Percentiles rank a stretch among this genome's conserved stretches.
Evolutionary conservation across 2,113 vertebrate genomes (phyloP).

Genomic region (Nothocercus julius): DNA sequence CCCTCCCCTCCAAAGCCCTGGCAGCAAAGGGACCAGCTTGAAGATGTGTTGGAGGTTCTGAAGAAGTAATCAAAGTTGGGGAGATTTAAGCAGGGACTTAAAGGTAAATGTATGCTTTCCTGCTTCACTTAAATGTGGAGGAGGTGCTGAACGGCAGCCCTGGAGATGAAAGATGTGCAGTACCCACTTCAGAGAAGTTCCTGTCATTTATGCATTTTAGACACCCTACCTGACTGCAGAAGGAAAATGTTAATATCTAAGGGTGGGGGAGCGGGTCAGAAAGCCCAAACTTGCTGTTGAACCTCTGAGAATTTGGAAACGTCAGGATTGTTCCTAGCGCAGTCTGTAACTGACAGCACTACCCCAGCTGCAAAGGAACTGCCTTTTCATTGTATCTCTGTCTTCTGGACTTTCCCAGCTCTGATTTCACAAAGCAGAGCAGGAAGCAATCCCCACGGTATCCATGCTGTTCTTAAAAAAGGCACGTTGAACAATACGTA

Average conservation of each 20-base stretch:
- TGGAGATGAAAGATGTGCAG: background rate
- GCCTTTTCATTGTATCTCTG: background rate
- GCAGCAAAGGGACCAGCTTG: background rate
- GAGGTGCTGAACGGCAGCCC: background rate
- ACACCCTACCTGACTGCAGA: background rate
- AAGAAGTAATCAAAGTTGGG: background rate
- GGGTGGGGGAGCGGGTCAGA: no score
- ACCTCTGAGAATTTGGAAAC: background rate
- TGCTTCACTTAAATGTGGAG: background rate
- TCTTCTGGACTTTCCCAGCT: background rate
- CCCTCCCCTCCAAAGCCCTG: fast-evolving
- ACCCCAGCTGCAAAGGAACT: fast-evolving
- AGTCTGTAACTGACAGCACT: background rate
- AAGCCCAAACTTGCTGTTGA: background rate
- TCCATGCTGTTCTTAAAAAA: background rate
- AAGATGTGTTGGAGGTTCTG: background rate
- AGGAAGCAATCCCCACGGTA: background rate
- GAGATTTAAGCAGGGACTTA: fast-evolving
- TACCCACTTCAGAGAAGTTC: background rate
- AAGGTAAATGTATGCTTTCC: background rate
- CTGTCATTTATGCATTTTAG: fast-evolving
- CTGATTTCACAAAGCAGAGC: background rate
- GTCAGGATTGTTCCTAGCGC: background rate
- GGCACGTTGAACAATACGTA: background rate
- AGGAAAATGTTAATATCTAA: background rate